phyloP scores from a whole-genome alignment of 2,113 vertebrate species.

The Oreochromis aureus region DNA sequence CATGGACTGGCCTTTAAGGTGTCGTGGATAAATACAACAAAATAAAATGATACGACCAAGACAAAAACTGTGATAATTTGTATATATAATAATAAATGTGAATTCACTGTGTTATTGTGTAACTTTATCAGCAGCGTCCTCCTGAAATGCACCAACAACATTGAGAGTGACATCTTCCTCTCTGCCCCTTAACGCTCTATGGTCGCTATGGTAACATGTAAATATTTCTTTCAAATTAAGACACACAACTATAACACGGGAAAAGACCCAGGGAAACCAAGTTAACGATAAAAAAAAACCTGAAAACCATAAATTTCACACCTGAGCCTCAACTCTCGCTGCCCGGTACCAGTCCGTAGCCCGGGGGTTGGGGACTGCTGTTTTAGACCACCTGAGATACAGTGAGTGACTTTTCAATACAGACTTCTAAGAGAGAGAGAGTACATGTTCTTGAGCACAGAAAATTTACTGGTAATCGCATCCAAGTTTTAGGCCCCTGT shows the following conservation, averaged over 20 bases:
- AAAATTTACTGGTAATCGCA: neutral
- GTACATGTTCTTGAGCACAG: neutral
- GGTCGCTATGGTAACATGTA: fast-evolving
- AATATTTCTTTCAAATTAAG: neutral
- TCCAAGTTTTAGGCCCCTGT: neutral
- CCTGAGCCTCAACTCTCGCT: fast-evolving
- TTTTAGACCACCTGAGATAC: neutral
- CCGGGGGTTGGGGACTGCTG: neutral
- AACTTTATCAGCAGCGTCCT: neutral
- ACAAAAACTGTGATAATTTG: neutral
- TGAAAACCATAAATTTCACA: neutral
- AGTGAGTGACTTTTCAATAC: neutral
- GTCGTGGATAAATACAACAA: fast-evolving
- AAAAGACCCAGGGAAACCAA: fast-evolving
- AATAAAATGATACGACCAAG: neutral
- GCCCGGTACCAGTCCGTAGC: fast-evolving
- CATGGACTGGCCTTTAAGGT: neutral
- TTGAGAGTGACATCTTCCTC: neutral
- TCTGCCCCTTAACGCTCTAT: neutral
- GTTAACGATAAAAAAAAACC: neutral
- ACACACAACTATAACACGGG: fast-evolving
- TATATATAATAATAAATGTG: neutral
- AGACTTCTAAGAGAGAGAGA: neutral
- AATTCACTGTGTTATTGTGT: neutral
- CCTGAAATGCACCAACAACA: neutral